A percentile compares a stretch with the other conserved stretches of the same genome.
These are phyloP conservation scores for Dasypolia templi DNA, from an alignment of 2,888 invertebrate species.

Conservation along the genomic window DNA sequence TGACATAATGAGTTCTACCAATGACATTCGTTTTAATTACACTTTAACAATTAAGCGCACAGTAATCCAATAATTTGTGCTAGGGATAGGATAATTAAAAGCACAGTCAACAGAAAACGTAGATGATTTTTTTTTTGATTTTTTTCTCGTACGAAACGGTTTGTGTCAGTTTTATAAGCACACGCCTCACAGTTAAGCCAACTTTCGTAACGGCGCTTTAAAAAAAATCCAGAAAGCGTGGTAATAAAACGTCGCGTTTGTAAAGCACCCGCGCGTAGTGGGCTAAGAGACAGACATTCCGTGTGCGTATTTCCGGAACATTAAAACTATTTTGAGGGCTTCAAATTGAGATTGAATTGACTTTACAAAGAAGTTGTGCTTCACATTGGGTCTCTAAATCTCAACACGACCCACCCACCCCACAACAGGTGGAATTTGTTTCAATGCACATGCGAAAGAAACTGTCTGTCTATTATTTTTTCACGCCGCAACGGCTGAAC, in stretches of 20 bases:
- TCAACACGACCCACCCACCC: not conserved
- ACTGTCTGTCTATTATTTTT: not conserved
- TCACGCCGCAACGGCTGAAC: not conserved
- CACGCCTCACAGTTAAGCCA: not conserved
- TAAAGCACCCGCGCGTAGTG: not conserved
- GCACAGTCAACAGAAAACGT: slow-evolving; percentile 9
- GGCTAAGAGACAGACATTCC: not conserved
- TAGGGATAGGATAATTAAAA: not conserved
- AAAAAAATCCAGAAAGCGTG: not conserved
- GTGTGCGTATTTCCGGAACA: not conserved
- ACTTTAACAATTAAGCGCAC: slow-evolving; percentile 4
- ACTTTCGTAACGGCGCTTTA: not conserved
- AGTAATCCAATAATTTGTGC: not conserved
- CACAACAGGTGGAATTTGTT: not conserved
- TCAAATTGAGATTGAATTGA: slow-evolving; percentile 1
- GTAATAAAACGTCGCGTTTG: not conserved
- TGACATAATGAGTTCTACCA: slow-evolving; percentile 17
- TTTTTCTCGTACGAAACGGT: not conserved
- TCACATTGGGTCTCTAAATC: not conserved
- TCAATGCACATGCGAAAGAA: not conserved
- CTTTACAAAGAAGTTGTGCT: slow-evolving; percentile 7
- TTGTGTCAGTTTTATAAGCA: not conserved
- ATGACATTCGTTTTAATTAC: slow-evolving; percentile 20
- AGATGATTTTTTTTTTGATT: not conserved
- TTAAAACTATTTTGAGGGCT: not conserved